Percentiles rank a stretch among this genome's conserved stretches.
Conservation (phyloP, 2,888 invertebrate species). For the Coenonympha glycerion region DNA sequence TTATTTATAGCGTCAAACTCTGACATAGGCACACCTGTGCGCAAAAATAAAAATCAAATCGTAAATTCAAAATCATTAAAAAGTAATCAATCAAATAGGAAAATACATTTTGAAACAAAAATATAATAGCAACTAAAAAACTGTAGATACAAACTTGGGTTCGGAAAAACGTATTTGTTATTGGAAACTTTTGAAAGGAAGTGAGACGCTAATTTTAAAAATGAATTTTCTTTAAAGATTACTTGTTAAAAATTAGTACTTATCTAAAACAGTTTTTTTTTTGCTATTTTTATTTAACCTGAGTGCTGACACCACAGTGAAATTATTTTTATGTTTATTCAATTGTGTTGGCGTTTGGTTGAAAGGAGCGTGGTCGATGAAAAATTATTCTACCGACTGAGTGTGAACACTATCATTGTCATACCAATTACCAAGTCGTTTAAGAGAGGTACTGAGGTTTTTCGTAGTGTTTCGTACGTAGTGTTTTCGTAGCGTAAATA, state of each 20-base stretch:
- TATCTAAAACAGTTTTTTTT: background rate
- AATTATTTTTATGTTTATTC: conserved; percentile 35
- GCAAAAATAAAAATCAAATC: background rate
- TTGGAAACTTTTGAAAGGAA: background rate
- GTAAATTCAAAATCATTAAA: no score
- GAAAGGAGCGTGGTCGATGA: conserved; percentile 36
- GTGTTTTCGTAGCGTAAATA: no score
- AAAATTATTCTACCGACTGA: conserved; percentile 33
- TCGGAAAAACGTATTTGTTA: background rate
- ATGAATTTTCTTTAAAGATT: background rate
- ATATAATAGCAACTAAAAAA: background rate
- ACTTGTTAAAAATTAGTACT: background rate
- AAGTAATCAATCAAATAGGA: background rate
- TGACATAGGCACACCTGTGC: no score
- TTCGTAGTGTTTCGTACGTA: background rate
- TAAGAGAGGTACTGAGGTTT: no score
- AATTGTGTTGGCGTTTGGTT: conserved; percentile 38
- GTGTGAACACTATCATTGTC: background rate
- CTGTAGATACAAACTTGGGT: background rate
- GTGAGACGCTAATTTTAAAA: background rate
- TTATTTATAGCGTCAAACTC: no score
- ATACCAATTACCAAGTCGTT: background rate
- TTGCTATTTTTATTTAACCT: background rate
- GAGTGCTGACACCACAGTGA: conserved; percentile 31
- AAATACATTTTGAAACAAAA: no score